phyloP scores from a whole-genome alignment of 2,113 vertebrate species.

The Plectropomus leopardus region DNA sequence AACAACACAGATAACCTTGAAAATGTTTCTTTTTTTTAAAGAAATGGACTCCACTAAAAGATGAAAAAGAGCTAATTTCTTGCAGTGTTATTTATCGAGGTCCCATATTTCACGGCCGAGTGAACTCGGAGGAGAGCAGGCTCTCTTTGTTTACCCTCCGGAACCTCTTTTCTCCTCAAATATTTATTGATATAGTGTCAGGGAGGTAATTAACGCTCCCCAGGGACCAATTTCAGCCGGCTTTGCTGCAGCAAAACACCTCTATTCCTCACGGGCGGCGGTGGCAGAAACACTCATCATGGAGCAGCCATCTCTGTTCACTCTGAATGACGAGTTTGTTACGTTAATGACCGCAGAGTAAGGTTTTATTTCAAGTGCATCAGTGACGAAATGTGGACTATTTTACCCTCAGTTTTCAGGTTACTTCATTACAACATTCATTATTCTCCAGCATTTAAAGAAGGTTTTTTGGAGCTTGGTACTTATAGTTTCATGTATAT shows the following conservation, averaged over 20 bases:
- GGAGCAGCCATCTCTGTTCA: background rate
- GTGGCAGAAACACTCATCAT: constrained; percentile 8
- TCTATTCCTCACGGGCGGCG: constrained; percentile 30
- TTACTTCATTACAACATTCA: background rate
- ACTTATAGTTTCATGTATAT: background rate
- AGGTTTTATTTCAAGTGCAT: background rate
- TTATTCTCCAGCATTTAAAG: background rate
- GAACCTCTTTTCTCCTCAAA: constrained; percentile 60
- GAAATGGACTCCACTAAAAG: background rate
- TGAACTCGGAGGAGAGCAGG: constrained; percentile 9
- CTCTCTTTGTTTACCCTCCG: constrained; percentile 53
- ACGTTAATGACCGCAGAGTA: constrained; percentile 14
- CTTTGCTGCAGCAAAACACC: constrained; percentile 27
- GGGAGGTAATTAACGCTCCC: constrained; percentile 66
- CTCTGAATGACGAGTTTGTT: background rate
- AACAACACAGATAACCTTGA: background rate
- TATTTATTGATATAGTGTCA: constrained; percentile 71
- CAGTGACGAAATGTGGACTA: no score
- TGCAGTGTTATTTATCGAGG: constrained; percentile 25
- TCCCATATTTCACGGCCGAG: constrained; percentile 31
- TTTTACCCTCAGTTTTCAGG: background rate
- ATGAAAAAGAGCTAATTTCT: background rate
- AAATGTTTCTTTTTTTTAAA: background rate
- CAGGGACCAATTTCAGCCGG: constrained; percentile 37
- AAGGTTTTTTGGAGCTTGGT: background rate